These are phyloP conservation scores for Leucopternis melanops DNA, from an alignment of 2,113 vertebrate species.

Conservation along the genomic window DNA sequence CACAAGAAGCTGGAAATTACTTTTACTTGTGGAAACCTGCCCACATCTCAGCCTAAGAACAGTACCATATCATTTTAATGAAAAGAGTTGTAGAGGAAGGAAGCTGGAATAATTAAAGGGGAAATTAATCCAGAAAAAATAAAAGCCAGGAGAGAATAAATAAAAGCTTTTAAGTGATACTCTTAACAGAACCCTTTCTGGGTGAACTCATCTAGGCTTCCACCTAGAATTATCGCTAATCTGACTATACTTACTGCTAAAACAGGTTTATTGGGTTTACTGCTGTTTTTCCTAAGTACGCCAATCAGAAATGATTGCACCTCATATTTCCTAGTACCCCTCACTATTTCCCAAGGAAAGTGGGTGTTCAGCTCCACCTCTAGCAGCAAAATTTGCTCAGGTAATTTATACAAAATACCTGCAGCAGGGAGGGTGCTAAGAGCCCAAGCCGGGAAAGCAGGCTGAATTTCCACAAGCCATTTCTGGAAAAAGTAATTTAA, in stretches of 20 bases:
- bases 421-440: not conserved
- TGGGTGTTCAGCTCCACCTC: not conserved
- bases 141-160: not conserved
- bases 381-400: not conserved
- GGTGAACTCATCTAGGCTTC: not conserved
- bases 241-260: not conserved
- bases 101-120: not conserved
- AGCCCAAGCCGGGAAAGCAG: not conserved
- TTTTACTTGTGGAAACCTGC: not conserved
- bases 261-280: not conserved
- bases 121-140: not conserved
- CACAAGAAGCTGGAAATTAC: not conserved
- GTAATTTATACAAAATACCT: not conserved
- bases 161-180: not conserved
- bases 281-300: not conserved
- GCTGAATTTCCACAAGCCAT: not conserved
- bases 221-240: not conserved
- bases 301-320: not conserved
- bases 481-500: not conserved
- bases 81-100: not conserved
- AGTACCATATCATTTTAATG: not conserved
- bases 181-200: not conserved
- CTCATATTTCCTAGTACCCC: not conserved
- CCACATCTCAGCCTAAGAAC: not conserved
- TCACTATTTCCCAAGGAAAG: not conserved